Evolutionary conservation across 2,888 invertebrate species (phyloP).

Genomic region (Drepanosiphum platanoidis): DNA sequence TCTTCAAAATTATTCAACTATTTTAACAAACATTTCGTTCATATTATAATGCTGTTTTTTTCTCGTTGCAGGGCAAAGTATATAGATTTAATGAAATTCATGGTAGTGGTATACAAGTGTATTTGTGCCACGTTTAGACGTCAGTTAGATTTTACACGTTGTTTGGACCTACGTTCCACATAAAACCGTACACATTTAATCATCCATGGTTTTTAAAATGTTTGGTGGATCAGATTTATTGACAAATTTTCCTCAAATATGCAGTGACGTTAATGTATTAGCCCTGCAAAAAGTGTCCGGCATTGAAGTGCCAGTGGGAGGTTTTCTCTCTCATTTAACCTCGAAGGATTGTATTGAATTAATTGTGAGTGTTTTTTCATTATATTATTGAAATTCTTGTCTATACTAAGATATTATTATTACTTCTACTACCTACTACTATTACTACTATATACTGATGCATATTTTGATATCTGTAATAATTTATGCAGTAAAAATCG

Average conservation of each 20-base stretch:
- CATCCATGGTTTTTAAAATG: slow-evolving; percentile 4
- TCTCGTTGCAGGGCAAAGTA: no score
- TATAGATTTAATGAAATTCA: no score
- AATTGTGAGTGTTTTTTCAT: slow-evolving; percentile 21
- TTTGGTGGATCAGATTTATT: slow-evolving; percentile 18
- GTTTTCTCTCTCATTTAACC: neutral
- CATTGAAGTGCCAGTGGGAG: slow-evolving; percentile 20
- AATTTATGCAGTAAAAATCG: neutral
- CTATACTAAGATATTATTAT: neutral
- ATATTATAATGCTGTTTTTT: no score
- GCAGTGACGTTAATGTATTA: neutral
- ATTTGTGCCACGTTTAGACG: neutral
- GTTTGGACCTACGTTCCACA: neutral
- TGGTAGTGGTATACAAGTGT: neutral
- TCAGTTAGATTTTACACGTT: neutral
- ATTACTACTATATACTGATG: no score
- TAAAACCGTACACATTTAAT: neutral
- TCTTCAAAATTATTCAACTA: no score
- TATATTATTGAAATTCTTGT: neutral
- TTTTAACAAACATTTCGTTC: no score
- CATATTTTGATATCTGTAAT: neutral
- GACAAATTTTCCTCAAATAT: neutral
- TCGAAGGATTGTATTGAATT: slow-evolving; percentile 24
- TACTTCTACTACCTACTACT: neutral
- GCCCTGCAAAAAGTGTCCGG: neutral